A percentile compares a stretch with the other conserved stretches of the same genome.
These are phyloP conservation scores for Antechinus stuartii DNA, from an alignment of 2,113 vertebrate genomes.

Conservation along the genomic window DNA sequence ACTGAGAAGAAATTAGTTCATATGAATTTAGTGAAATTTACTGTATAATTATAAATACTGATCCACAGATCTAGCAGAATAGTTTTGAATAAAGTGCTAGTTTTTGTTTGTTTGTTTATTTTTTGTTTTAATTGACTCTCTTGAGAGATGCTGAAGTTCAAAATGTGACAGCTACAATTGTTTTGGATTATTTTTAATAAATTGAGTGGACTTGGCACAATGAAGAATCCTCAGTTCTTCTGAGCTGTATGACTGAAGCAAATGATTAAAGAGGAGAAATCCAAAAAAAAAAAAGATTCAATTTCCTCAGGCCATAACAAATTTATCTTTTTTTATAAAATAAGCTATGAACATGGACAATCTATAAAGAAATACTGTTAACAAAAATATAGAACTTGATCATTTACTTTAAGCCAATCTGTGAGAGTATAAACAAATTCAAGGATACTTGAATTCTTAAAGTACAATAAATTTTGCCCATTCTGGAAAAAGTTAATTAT, in stretches of 20 bases:
- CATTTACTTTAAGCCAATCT: neutral
- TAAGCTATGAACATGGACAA: neutral
- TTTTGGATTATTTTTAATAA: neutral
- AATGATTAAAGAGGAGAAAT: neutral
- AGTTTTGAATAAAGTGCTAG: neutral
- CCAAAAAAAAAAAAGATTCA: neutral
- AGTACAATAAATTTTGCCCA: neutral
- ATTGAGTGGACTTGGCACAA: neutral
- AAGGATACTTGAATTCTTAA: neutral
- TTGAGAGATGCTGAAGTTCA: neutral
- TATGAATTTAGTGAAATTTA: neutral
- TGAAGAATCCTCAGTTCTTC: neutral
- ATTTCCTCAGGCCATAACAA: neutral
- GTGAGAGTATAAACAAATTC: neutral
- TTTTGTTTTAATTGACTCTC: neutral
- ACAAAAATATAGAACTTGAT: neutral
- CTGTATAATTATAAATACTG: neutral
- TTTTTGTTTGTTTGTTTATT: too few relatives aligned
- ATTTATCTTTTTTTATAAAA: neutral
- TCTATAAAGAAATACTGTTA: neutral
- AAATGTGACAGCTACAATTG: neutral
- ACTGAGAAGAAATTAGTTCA: neutral
- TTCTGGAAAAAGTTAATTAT: neutral
- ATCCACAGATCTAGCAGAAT: neutral
- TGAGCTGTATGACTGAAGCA: neutral